Evolutionary conservation across 1,140 invertebrate species (phyloP).

Genomic region (Daktulosphaira vitifoliae): DNA sequence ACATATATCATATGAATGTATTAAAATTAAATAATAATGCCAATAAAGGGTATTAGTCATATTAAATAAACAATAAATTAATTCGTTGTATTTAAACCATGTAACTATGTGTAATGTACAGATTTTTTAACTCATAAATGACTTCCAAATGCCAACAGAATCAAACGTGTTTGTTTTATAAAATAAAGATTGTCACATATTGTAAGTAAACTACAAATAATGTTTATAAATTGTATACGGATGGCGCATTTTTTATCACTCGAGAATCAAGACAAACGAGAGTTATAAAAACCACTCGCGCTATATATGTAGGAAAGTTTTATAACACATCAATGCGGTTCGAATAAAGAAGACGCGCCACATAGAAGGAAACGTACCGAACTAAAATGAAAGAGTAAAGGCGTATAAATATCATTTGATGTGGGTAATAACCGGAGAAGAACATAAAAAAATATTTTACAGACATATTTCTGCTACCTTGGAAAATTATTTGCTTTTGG

Average conservation of each 20-base stretch:
- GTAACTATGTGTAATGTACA: no score
- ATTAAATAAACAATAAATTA: no score
- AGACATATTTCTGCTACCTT: neutral
- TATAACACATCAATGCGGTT: neutral
- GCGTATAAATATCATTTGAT: neutral
- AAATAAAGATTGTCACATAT: no score
- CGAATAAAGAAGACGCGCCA: constrained; percentile 5
- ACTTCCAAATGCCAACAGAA: no score
- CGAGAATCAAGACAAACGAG: neutral
- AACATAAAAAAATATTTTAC: constrained; percentile 5
- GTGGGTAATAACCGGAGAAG: neutral
- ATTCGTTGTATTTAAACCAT: no score
- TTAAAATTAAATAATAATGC: no score
- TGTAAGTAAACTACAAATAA: no score
- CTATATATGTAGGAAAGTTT: constrained; percentile 18
- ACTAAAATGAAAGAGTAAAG: constrained; percentile 8
- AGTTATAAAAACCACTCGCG: neutral
- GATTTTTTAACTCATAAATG: no score
- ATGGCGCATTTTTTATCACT: neutral
- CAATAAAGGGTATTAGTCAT: no score
- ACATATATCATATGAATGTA: no score
- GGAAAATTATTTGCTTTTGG: constrained; percentile 2
- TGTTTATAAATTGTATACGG: neutral
- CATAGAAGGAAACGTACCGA: neutral
- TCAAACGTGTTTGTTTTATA: no score